These are phyloP conservation scores for Ooceraea biroi DNA, from an alignment of 1,140 invertebrate genomes.

Conservation along the genomic window DNA sequence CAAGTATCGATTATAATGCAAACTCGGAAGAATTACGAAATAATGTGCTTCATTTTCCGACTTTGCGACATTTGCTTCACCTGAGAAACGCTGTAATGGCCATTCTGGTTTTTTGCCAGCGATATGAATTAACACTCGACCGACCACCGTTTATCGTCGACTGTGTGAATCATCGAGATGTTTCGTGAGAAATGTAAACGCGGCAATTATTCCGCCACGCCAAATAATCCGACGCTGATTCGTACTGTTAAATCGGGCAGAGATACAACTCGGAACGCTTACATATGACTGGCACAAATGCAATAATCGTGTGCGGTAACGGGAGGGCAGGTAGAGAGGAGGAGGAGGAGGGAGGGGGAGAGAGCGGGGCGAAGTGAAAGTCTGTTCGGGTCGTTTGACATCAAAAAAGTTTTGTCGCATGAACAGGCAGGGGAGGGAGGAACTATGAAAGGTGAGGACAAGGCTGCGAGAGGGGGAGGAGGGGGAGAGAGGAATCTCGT, in stretches of 20 bases:
- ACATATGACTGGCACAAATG: conserved; percentile 37
- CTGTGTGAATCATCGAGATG: conserved; percentile 43
- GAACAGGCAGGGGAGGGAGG: conserved; percentile 22
- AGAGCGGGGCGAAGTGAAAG: conserved; percentile 25
- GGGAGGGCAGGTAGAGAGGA: not conserved
- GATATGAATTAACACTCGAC: conserved; percentile 49
- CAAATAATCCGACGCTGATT: conserved; percentile 32
- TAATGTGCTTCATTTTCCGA: not conserved
- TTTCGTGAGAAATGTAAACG: conserved; percentile 24
- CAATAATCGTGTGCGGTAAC: conserved; percentile 53
- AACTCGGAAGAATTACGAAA: not conserved
- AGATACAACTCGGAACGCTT: not conserved
- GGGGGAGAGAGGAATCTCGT: conserved; percentile 24
- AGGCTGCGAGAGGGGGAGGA: not conserved
- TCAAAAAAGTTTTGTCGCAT: conserved; percentile 76
- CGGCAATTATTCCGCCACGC: conserved; percentile 35
- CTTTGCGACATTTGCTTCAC: not conserved
- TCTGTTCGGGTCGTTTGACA: conserved; percentile 69
- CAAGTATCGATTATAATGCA: not conserved
- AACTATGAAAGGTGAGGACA: conserved; percentile 32
- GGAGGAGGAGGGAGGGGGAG: not conserved
- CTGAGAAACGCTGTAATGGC: conserved; percentile 34
- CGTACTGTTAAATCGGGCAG: conserved; percentile 2
- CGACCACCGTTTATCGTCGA: conserved; percentile 45
- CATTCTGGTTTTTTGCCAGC: conserved; percentile 62